Conservation (phyloP, 2,113 vertebrate species). For the Muntiacus reevesi region DNA sequence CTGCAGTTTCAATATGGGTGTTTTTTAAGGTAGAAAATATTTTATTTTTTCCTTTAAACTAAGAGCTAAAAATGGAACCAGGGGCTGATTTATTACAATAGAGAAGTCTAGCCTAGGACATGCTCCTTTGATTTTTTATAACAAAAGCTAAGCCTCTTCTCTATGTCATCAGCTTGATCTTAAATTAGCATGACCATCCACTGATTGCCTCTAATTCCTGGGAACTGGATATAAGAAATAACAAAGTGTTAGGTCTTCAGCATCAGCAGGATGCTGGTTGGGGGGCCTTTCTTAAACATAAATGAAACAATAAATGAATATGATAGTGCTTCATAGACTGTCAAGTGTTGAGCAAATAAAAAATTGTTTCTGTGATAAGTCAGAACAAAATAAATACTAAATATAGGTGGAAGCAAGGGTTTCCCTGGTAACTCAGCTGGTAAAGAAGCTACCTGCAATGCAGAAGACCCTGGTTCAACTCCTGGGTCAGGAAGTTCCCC, state of each 20-base stretch:
- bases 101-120: background rate
- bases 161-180: background rate
- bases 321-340: slow-evolving; percentile 9
- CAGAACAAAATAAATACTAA: slow-evolving; percentile 22
- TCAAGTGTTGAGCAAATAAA: slow-evolving; percentile 8
- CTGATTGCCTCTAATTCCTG: slow-evolving; percentile 15
- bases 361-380: slow-evolving; percentile 27
- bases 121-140: background rate
- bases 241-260: background rate
- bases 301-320: slow-evolving; percentile 19
- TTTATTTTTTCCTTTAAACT: slow-evolving; percentile 29
- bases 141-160: background rate
- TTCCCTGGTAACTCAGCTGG: background rate
- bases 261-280: background rate
- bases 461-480: background rate
- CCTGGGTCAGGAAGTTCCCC: background rate
- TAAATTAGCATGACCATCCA: slow-evolving; percentile 8
- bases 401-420: background rate
- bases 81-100: background rate
- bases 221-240: background rate
- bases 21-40: slow-evolving; percentile 16
- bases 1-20: background rate
- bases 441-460: background rate
- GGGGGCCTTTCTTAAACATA: slow-evolving; percentile 4
- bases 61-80: slow-evolving; percentile 37